Conservation (phyloP, 2,888 invertebrate species). For the Cerceris rybyensis region DNA sequence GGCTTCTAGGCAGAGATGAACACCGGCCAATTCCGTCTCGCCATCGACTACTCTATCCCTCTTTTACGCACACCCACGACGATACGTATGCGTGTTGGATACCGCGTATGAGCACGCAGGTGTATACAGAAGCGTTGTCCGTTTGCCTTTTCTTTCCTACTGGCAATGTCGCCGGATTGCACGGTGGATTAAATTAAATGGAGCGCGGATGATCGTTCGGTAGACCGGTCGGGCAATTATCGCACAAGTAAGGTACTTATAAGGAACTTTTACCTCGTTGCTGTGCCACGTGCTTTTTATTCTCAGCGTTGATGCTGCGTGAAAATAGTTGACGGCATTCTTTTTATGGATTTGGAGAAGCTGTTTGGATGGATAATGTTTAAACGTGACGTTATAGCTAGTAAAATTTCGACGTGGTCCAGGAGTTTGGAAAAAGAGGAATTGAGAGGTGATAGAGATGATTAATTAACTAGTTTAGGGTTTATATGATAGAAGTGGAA, state of each 20-base stretch:
- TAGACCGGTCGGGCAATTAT: conserved; percentile 17
- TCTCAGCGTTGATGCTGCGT: too few relatives aligned
- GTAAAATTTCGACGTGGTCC: too few relatives aligned
- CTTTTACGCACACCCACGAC: conserved; percentile 36
- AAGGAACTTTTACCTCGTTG: not conserved
- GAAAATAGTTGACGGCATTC: too few relatives aligned
- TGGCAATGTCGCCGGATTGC: conserved; percentile 29
- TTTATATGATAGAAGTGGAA: too few relatives aligned
- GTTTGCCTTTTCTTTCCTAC: conserved; percentile 34
- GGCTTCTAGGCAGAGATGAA: conserved; percentile 70
- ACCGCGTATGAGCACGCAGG: not conserved
- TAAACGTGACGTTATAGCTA: too few relatives aligned
- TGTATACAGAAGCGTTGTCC: conserved; percentile 10
- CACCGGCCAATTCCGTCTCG: conserved; percentile 64
- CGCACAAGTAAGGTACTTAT: not conserved
- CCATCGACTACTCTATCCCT: conserved; percentile 61
- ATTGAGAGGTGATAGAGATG: too few relatives aligned
- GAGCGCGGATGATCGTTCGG: conserved; percentile 18
- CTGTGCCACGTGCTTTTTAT: too few relatives aligned
- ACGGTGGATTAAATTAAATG: conserved; percentile 55
- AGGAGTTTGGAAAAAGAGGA: too few relatives aligned
- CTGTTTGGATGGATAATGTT: too few relatives aligned
- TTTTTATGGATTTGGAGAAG: too few relatives aligned
- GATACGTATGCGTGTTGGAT: not conserved
- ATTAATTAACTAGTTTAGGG: too few relatives aligned